These are phyloP conservation scores for Metacarcinus magister DNA, from an alignment of 2,888 invertebrate genomes.

Conservation along the genomic window DNA sequence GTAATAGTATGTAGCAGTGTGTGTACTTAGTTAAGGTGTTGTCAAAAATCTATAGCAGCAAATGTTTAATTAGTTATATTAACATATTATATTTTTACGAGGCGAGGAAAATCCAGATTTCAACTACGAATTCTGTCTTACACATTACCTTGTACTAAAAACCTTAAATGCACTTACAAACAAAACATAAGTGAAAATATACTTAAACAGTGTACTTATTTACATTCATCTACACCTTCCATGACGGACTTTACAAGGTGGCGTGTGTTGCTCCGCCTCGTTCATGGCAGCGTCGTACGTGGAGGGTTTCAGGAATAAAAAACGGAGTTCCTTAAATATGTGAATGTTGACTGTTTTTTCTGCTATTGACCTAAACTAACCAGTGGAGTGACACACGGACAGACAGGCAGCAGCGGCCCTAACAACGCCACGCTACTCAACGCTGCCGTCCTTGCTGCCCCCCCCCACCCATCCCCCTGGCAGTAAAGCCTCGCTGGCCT, in stretches of 20 bases:
- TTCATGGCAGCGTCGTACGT: no score
- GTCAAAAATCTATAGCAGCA: neutral
- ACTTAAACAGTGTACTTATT: no score
- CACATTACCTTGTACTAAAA: no score
- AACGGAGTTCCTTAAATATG: no score
- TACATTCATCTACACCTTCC: no score
- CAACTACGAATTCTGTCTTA: neutral
- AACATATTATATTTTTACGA: neutral
- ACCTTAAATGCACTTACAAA: no score
- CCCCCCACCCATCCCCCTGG: neutral
- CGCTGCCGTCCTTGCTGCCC: neutral
- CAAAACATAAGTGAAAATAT: no score
- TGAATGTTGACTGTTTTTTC: no score
- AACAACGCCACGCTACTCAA: neutral
- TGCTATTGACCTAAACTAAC: no score
- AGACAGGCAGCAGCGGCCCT: neutral
- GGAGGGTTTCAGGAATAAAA: no score
- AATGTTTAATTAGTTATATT: neutral
- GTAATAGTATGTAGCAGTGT: neutral
- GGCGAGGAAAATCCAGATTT: neutral
- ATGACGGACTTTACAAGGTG: no score
- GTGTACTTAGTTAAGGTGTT: neutral
- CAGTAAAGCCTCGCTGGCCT: slow-evolving; percentile 22
- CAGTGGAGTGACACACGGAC: neutral
- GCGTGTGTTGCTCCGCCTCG: no score